Base-by-base conservation (phyloP, 2,113 vertebrate genomes). In the Butorides virescens region DNA sequence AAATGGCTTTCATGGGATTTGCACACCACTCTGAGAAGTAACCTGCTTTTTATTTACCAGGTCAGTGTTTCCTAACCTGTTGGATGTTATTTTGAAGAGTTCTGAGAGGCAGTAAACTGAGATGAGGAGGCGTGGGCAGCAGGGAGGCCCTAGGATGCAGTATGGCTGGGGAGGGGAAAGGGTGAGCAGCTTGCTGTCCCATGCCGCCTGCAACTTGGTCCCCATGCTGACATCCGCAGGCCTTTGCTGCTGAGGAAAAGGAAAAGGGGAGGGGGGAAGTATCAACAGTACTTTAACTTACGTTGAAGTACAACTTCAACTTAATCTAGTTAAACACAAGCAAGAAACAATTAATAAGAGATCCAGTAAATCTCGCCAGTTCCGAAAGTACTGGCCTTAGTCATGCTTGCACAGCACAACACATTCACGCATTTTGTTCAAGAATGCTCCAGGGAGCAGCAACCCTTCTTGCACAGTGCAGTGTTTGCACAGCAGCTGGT, bases 241-340 rank as follows among this genome's bases (percentile, higher is more conserved):
- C 67, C n/a, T 81, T 27, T 11, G 11, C 50, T 53, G 10, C 62
- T 21, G 23, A 36, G 20, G 3, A 39, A 71, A 66, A 29, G 5
- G 8, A 2, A 29, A 32, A 30, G 6, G 3, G 27, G 16, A 0
- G 0, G 2, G 13, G 27, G 9, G 10, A 44, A 44, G 19, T 5
- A 81, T 4, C n/a, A 65, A 20, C 29, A 23, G 8, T 23, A 37
- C 29, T 86, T 71, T 14, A 30, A 27, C 13, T 16, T 19, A 1
- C 0, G 1, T 25, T 73, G 32, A 86, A 92, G 42, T 13, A 42
- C 2, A 37, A 15, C 65, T 90, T 91, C 13, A n/a, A 66, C 56
- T 32, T 32, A 26, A 88, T 14, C 44, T 14, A 47, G 23, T 27
- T 61, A 61, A 70, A 67, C 11, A 25, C 0, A 2, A 86, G 62